phyloP scores from a whole-genome alignment of 53 echinoderm and acorn worm species.

The Paracentrotus lividus region DNA sequence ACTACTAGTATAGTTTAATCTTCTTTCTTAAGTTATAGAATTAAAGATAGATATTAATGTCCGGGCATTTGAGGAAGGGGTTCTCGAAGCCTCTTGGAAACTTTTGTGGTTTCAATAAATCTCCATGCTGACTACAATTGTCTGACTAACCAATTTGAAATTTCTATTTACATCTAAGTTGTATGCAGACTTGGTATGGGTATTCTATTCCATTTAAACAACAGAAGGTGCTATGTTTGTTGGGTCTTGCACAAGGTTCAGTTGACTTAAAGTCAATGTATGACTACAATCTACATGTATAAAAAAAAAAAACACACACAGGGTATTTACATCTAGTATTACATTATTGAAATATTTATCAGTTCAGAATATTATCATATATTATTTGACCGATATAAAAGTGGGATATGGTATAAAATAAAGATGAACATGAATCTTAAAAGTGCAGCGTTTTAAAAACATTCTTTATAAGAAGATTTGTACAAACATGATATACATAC shows the following conservation, averaged over 20 bases:
- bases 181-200: background rate
- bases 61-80: too few relatives aligned
- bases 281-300: background rate
- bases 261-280: background rate
- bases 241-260: background rate
- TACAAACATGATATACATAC: background rate
- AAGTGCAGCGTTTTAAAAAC: too few relatives aligned
- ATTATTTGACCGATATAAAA: background rate
- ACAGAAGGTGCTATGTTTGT: background rate
- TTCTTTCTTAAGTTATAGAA: too few relatives aligned
- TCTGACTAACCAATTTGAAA: background rate
- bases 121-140: background rate
- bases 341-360: background rate
- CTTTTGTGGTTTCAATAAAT: too few relatives aligned
- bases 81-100: too few relatives aligned
- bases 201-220: background rate
- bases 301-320: too few relatives aligned
- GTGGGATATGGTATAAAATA: background rate
- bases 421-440: too few relatives aligned
- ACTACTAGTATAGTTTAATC: too few relatives aligned
- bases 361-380: background rate
- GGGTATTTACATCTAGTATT: constrained; percentile 2
- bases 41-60: too few relatives aligned
- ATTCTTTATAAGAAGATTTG: too few relatives aligned
- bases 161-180: background rate